Evolutionary conservation across 2,797 vertebrate species (phyloP).

Genomic region (Semotilus atromaculatus): DNA sequence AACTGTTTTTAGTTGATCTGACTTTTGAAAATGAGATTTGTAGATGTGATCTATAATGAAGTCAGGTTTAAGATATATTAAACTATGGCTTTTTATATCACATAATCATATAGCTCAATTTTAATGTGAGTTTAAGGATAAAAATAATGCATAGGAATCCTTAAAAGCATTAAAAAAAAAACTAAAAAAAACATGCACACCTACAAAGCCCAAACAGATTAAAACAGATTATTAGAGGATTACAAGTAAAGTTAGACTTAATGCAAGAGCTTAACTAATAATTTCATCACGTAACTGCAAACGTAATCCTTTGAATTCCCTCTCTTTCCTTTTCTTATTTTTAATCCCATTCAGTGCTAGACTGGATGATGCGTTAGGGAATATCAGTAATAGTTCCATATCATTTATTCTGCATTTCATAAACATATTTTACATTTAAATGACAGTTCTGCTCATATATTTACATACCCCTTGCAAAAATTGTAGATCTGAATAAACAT

Average conservation of each 20-base stretch:
- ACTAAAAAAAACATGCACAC: conserved; percentile 59
- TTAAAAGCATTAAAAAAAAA: background rate
- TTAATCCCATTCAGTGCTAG: conserved; percentile 24
- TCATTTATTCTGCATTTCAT: conserved; percentile 2
- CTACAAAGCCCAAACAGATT: conserved; percentile 73
- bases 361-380: background rate
- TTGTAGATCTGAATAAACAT: no score
- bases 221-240: conserved; percentile 66
- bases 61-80: background rate
- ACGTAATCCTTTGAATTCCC: conserved; percentile 67
- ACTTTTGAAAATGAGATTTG: background rate
- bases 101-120: background rate
- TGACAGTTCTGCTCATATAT: background rate
- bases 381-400: background rate
- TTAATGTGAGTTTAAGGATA: background rate
- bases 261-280: conserved; percentile 64
- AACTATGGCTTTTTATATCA: background rate
- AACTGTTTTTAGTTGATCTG: background rate
- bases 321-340: conserved; percentile 43
- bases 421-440: background rate
- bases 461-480: background rate
- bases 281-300: conserved; percentile 69
- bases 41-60: background rate
- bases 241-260: conserved; percentile 68
- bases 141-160: background rate